phyloP scores from a whole-genome alignment of 2,797 vertebrate species.

The Lagodon rhomboides region DNA sequence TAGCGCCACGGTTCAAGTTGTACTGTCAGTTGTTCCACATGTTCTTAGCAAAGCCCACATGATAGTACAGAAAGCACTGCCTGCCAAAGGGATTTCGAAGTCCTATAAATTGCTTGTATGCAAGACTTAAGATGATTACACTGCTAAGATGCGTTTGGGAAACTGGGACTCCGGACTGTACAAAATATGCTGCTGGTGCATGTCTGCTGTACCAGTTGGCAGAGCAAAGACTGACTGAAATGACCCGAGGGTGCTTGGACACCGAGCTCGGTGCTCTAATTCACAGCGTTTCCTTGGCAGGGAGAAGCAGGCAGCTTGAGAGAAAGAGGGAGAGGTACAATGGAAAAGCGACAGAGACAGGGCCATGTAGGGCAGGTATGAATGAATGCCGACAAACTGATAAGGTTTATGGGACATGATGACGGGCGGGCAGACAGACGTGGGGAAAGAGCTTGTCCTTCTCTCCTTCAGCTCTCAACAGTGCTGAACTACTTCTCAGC shows the following conservation, averaged over 20 bases:
- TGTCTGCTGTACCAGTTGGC: constrained; percentile 76
- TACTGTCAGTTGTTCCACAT: background rate
- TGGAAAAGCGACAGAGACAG: constrained; percentile 35
- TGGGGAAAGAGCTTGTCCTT: background rate
- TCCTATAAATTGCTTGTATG: constrained; percentile 21
- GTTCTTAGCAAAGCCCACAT: constrained; percentile 12
- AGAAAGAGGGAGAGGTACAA: constrained; percentile 44
- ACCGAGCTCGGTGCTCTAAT: constrained; percentile 71
- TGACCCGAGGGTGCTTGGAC: constrained; percentile 78
- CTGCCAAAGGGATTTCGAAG: constrained; percentile 26
- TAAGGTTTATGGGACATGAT: constrained; percentile 41
- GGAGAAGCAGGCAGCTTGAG: constrained; percentile 54
- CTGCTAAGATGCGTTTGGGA: constrained; percentile 48
- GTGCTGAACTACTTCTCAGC: constrained; percentile 59
- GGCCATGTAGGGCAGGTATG: constrained; percentile 17
- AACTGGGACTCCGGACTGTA: constrained; percentile 63
- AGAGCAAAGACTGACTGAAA: constrained; percentile 67
- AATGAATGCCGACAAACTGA: constrained; percentile 49
- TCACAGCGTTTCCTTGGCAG: constrained; percentile 71
- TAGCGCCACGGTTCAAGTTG: background rate
- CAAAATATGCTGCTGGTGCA: constrained; percentile 74
- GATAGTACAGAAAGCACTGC: background rate
- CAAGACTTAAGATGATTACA: constrained; percentile 44
- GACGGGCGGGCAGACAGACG: constrained; percentile 11
- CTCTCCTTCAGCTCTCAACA: constrained; percentile 29